Base-by-base conservation (phyloP, 2,113 vertebrate species). In the Ailurus styani region DNA sequence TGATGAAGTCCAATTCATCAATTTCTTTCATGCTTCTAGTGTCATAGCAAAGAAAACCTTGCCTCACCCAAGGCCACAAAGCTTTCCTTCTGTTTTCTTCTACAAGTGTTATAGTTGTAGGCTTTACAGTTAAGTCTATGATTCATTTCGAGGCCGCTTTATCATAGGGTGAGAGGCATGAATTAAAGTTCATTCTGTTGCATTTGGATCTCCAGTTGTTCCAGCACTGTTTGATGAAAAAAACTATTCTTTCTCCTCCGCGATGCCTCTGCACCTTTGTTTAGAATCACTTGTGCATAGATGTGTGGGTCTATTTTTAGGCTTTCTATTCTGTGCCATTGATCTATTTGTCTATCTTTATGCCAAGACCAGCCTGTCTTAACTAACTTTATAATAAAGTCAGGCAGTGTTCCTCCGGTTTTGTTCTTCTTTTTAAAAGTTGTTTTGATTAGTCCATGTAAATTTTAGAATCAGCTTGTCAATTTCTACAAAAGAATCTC, bases 401-500 rank as follows among this genome's bases (percentile, higher is more conserved):
- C 34, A 87, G 75, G 34, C 17, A 72, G 66, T 82, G 25, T 93
- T 91, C 29, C 64, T 93, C 37, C 18, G n/a, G 55, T 14, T 85
- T 78, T 52, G 34, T 68, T 85, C 55, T 60, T 81, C 55, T 82
- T 87, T 83, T 40, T 93, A 47, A 79, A 78, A 92, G 73, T 73
- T 81, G 20, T 87, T 96, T 94, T 78, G 57, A 29, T 31, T 72
- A 64, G 77, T 83, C 60, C 52, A 66, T 72, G 75, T 83, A 40
- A 78, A 78, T 93, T 82, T 94, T 94, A 90, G 85, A 93, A 70
- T 55, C 40, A 45, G n/a, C 5, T 52, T 96, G 77, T 57, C 45
- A 73, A n/a, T 81, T 82, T 96, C 81, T 62, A 73, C 31, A 84
- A 73, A 89, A 92, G 31, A 87, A 4, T 7, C 14, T 54, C 18